A percentile compares a stretch with the other conserved stretches of the same genome.
Conservation (phyloP, 2,113 vertebrate genomes). For the Candoia aspera region DNA sequence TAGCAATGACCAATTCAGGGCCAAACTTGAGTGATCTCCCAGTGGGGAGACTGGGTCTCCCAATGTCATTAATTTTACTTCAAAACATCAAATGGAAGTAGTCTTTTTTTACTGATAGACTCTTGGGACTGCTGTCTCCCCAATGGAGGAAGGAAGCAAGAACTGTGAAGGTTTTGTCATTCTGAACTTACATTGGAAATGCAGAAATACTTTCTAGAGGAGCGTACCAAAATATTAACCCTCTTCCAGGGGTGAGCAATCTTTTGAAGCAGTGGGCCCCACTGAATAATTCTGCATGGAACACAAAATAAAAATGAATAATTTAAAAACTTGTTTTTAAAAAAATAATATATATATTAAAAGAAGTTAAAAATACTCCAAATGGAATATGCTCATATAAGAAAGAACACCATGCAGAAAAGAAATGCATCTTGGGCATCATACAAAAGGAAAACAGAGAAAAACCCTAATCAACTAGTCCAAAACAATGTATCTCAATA, state of each 20-base stretch:
- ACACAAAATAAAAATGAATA: not conserved
- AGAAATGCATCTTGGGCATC: not conserved
- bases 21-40: not conserved
- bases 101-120: not conserved
- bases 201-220: too few species aligned
- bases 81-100: not conserved
- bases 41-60: not conserved
- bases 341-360: not conserved
- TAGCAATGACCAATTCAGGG: not conserved
- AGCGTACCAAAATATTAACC: not conserved
- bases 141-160: not conserved
- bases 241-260: not conserved
- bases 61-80: not conserved
- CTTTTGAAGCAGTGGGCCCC: not conserved
- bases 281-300: not conserved
- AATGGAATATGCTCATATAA: not conserved
- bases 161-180: not conserved
- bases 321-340: not conserved
- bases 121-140: not conserved
- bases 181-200: not conserved
- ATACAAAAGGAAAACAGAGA: not conserved
- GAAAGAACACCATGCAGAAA: not conserved
- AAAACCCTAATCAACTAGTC: not conserved
- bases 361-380: not conserved
- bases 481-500: not conserved